A percentile compares a stretch with the other conserved stretches of the same genome.
phyloP scores from a whole-genome alignment of 2,888 invertebrate species.

The Strigamia transsilvanica region DNA sequence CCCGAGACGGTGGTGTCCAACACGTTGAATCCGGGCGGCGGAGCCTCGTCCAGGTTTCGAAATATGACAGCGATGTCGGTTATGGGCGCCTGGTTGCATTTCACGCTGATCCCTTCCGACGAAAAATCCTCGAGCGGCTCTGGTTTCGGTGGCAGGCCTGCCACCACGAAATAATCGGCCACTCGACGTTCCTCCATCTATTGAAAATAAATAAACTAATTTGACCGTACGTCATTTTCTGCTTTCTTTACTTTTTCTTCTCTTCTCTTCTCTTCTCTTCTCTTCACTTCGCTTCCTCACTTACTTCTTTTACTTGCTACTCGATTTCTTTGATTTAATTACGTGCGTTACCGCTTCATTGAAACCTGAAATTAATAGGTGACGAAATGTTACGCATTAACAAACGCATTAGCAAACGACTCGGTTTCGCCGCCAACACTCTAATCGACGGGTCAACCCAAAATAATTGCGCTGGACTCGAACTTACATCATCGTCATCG shows the following conservation, averaged over 20 bases:
- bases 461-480: not conserved
- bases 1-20: constrained; percentile 83
- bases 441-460: no score
- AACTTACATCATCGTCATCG: constrained; percentile 1
- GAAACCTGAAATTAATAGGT: not conserved
- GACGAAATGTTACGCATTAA: not conserved
- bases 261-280: no score
- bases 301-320: not conserved
- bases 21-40: constrained; percentile 79
- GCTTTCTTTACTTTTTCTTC: no score
- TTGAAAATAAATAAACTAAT: no score
- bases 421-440: no score
- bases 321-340: not conserved
- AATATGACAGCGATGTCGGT: constrained; percentile 94
- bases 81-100: constrained; percentile 88
- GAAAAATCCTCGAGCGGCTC: constrained; percentile 76
- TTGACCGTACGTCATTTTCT: no score
- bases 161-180: constrained; percentile 98
- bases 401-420: not conserved
- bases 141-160: constrained; percentile 85
- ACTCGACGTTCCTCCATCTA: constrained; percentile 67
- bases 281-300: no score
- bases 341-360: not conserved
- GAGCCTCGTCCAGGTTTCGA: constrained; percentile 83
- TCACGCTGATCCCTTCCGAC: constrained; percentile 76